Evolutionary conservation across 1,140 invertebrate species (phyloP).

Genomic region (Anastrepha ludens): DNA sequence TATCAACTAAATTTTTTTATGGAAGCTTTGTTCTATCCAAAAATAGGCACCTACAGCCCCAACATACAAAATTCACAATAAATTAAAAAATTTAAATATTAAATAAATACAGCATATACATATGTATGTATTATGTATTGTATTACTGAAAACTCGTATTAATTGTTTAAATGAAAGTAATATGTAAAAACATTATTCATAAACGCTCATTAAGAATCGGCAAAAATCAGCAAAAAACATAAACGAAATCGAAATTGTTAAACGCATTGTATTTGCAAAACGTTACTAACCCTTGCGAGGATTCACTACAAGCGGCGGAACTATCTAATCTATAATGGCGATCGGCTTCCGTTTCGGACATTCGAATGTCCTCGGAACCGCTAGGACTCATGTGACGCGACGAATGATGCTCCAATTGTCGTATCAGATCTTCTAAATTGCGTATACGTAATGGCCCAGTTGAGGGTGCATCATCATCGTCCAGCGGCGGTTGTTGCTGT

Average conservation of each 20-base stretch:
- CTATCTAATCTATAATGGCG: conserved; percentile 90
- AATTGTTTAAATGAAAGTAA: conserved; percentile 40
- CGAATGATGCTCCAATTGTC: conserved; percentile 92
- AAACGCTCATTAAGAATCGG: conserved; percentile 49
- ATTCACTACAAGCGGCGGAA: conserved; percentile 84
- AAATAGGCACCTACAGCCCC: conserved; percentile 55
- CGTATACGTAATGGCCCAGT: conserved; percentile 88
- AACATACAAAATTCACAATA: conserved; percentile 34
- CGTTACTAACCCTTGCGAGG: conserved; percentile 81
- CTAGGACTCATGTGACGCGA: conserved; percentile 91
- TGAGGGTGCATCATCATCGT: conserved; percentile 82
- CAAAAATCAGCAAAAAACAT: conserved; percentile 52
- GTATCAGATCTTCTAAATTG: conserved; percentile 92
- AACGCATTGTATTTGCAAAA: conserved; percentile 39
- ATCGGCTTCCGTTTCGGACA: conserved; percentile 93
- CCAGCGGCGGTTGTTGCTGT: conserved; percentile 65
- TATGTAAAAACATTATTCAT: conserved; percentile 55
- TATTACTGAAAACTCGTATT: conserved; percentile 38
- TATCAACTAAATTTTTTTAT: not conserved
- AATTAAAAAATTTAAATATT: not conserved
- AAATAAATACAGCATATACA: not conserved
- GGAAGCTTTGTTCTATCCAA: conserved; percentile 33
- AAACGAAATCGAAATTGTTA: conserved; percentile 40
- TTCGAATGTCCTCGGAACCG: conserved; percentile 92
- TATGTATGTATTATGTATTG: conserved; percentile 39